Percentiles rank a stretch among this genome's conserved stretches.
Evolutionary conservation across 2,113 vertebrate species (phyloP).

Genomic region (Anolis sagrei): DNA sequence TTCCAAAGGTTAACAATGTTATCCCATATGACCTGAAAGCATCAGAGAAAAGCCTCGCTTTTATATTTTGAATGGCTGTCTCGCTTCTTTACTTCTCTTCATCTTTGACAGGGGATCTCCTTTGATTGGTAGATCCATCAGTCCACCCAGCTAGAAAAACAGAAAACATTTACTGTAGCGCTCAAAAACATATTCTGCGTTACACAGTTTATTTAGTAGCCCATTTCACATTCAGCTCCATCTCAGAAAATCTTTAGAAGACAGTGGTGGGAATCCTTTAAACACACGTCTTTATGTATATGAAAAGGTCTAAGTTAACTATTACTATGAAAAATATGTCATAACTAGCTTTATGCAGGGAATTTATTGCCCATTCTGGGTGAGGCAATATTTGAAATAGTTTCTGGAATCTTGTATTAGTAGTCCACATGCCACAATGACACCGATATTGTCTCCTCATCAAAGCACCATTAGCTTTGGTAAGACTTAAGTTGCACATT

Average conservation of each 20-base stretch:
- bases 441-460: not conserved
- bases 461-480: not conserved
- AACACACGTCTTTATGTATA: no score
- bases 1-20: slow-evolving; percentile 58
- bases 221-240: slow-evolving; percentile 12
- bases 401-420: slow-evolving; percentile 40
- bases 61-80: slow-evolving; percentile 65
- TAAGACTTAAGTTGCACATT: not conserved
- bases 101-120: slow-evolving; percentile 64
- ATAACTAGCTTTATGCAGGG: not conserved
- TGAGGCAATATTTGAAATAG: not conserved
- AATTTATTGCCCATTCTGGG: slow-evolving; percentile 15
- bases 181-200: slow-evolving; percentile 46
- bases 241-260: not conserved
- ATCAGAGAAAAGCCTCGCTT: slow-evolving; percentile 69
- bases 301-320: not conserved
- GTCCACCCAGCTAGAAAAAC: slow-evolving; percentile 25
- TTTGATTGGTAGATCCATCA: slow-evolving; percentile 56
- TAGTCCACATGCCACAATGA: not conserved
- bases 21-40: slow-evolving; percentile 59
- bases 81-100: slow-evolving; percentile 61
- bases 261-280: not conserved
- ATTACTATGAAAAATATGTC: not conserved
- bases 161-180: slow-evolving; percentile 42
- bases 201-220: not conserved